phyloP scores from a whole-genome alignment of 2,113 vertebrate genomes.

The Glaucomys volans region DNA sequence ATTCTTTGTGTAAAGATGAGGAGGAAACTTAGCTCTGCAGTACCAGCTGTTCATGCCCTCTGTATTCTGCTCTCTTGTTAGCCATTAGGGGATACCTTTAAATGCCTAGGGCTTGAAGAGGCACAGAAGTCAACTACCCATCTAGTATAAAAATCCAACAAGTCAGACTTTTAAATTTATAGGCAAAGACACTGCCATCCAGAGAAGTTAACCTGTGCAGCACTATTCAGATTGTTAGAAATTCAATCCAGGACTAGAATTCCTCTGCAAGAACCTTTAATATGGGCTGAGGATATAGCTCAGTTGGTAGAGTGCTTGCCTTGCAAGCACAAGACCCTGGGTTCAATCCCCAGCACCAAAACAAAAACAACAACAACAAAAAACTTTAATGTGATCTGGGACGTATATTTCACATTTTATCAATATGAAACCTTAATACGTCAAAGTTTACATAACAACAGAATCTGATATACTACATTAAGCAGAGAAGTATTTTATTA shows the following conservation, averaged over 20 bases:
- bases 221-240: not conserved
- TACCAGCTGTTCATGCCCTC: not conserved
- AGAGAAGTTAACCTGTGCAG: not conserved
- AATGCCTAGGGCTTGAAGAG: not conserved
- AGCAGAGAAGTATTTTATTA: not conserved
- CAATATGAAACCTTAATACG: not conserved
- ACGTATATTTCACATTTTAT: not conserved
- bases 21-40: not conserved
- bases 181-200: not conserved
- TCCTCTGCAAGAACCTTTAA: not conserved
- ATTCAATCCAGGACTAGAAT: not conserved
- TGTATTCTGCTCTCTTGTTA: not conserved
- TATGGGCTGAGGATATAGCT: too few species aligned
- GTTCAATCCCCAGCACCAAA: too few species aligned
- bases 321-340: too few species aligned
- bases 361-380: too few species aligned
- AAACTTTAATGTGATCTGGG: not conserved
- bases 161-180: not conserved
- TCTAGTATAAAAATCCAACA: not conserved
- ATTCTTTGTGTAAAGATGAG: not conserved
- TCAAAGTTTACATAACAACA: not conserved
- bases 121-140: not conserved
- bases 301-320: too few species aligned
- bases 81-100: not conserved
- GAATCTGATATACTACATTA: not conserved